Evolutionary conservation across 2,797 vertebrate species (phyloP).

Genomic region (Lagodon rhomboides): DNA sequence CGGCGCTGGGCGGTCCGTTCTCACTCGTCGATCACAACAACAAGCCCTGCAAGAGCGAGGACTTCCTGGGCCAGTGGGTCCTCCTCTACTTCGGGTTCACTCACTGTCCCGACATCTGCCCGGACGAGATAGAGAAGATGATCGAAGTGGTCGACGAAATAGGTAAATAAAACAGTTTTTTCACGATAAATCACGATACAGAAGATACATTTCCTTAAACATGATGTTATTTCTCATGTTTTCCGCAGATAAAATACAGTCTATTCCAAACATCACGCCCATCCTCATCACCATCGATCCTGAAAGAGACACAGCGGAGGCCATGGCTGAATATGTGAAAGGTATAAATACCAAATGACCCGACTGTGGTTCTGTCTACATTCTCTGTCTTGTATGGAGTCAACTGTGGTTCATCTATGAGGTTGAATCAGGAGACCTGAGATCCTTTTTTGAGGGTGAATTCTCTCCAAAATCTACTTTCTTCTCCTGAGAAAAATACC

Average conservation of each 20-base stretch:
- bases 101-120: slow-evolving; percentile 98
- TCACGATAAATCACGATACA: background rate
- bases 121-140: slow-evolving; percentile 98
- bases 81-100: slow-evolving; percentile 98
- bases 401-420: background rate
- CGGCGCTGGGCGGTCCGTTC: slow-evolving; percentile 94
- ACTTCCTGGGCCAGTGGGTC: slow-evolving; percentile 94
- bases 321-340: slow-evolving; percentile 93
- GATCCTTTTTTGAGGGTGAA: background rate
- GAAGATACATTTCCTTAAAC: background rate
- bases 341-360: slow-evolving; percentile 79
- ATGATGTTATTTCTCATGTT: background rate
- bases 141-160: slow-evolving; percentile 94
- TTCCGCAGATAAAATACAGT: slow-evolving; percentile 87
- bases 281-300: slow-evolving; percentile 97
- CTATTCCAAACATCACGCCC: slow-evolving; percentile 91
- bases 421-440: background rate
- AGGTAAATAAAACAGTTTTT: slow-evolving; percentile 77
- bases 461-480: background rate
- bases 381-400: background rate
- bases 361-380: background rate
- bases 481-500: background rate
- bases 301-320: slow-evolving; percentile 91
- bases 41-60: slow-evolving; percentile 86
- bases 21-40: slow-evolving; percentile 90